Conservation (phyloP, 1,140 invertebrate species). For the Calosoma granatense region DNA sequence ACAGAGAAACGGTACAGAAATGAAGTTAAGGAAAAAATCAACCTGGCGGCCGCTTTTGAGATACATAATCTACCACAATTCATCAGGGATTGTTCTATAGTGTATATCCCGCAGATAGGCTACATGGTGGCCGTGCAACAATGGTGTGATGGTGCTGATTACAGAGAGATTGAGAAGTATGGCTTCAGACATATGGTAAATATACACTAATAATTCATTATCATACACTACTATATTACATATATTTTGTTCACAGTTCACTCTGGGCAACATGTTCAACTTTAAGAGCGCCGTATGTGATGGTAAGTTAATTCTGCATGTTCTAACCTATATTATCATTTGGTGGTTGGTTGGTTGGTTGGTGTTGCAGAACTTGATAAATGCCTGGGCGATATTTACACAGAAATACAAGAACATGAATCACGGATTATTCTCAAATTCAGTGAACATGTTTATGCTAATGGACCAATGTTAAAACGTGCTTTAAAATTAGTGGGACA, state of each 20-base stretch:
- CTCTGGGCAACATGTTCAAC: constrained; percentile 43
- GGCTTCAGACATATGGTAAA: constrained; percentile 58
- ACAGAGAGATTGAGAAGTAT: constrained; percentile 44
- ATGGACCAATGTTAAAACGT: constrained; percentile 46
- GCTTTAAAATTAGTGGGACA: constrained; percentile 55
- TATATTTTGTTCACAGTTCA: constrained; percentile 23
- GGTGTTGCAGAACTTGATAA: constrained; percentile 60
- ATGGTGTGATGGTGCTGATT: constrained; percentile 42
- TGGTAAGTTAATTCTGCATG: constrained; percentile 41
- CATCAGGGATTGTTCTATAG: constrained; percentile 59
- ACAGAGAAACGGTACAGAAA: constrained; percentile 26
- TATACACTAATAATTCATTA: not conserved
- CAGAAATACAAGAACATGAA: constrained; percentile 66
- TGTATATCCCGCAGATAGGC: constrained; percentile 73
- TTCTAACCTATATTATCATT: constrained; percentile 10
- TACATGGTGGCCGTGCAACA: constrained; percentile 61
- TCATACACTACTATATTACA: not conserved
- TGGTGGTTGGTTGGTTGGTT: too few relatives aligned
- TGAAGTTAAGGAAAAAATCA: constrained; percentile 46
- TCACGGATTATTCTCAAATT: constrained; percentile 61
- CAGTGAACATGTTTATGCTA: constrained; percentile 50
- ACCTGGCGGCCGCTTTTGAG: constrained; percentile 56
- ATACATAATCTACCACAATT: constrained; percentile 50
- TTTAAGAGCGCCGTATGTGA: constrained; percentile 65
- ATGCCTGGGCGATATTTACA: constrained; percentile 60